These are phyloP conservation scores for Enchytraeus crypticus DNA, from an alignment of 2,888 invertebrate genomes.

Conservation along the genomic window DNA sequence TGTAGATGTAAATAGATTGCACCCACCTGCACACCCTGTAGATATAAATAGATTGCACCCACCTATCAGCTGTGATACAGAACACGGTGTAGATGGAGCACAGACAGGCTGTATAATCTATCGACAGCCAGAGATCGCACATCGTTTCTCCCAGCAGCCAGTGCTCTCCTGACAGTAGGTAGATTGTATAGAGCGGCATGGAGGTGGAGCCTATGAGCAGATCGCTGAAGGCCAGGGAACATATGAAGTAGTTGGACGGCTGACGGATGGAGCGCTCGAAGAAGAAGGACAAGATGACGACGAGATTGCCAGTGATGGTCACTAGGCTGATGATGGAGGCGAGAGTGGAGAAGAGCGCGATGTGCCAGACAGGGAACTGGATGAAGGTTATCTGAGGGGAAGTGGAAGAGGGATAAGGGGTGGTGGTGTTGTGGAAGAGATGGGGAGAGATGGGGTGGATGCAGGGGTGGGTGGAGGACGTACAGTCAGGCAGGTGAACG, in stretches of 20 bases:
- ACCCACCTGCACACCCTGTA: no score
- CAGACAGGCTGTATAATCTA: slow-evolving; percentile 99
- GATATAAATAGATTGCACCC: no score
- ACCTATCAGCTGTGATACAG: no score
- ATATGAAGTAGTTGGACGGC: slow-evolving; percentile 91
- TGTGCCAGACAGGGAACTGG: slow-evolving; percentile 73
- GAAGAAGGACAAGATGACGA: slow-evolving; percentile 87
- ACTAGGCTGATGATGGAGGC: slow-evolving; percentile 78
- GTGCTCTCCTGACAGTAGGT: slow-evolving; percentile 78
- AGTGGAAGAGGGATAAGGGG: no score
- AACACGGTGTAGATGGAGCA: no score
- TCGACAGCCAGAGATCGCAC: slow-evolving; percentile 94
- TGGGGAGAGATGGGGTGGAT: no score
- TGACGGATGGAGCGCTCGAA: slow-evolving; percentile 82
- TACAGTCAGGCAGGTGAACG: no score
- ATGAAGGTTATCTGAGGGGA: no score
- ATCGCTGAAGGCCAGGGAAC: slow-evolving; percentile 92
- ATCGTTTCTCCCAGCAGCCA: slow-evolving; percentile 93
- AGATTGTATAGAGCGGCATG: slow-evolving; percentile 82
- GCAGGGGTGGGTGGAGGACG: no score
- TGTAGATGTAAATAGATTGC: no score
- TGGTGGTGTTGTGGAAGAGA: no score
- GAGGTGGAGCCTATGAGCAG: slow-evolving; percentile 74
- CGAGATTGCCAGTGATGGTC: slow-evolving; percentile 84
- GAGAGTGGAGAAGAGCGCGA: slow-evolving; percentile 75